phyloP scores from a whole-genome alignment of 2,797 vertebrate species.

The Lithobates sylvaticus region DNA sequence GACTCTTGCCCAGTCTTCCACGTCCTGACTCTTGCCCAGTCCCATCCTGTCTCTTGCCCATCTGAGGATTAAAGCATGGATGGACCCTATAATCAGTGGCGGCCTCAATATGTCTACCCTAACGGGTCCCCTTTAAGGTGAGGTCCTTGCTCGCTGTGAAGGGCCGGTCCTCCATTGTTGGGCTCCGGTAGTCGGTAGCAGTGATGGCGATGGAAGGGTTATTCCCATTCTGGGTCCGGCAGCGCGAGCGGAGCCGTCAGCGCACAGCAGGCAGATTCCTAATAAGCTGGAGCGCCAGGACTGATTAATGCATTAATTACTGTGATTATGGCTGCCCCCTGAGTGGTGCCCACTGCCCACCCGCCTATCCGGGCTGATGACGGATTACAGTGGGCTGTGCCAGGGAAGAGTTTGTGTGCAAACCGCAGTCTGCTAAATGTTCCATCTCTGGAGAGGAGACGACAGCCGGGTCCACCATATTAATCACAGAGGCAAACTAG shows the following conservation, averaged over 20 bases:
- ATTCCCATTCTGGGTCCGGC: not conserved
- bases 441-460: not conserved
- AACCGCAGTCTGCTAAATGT: not conserved
- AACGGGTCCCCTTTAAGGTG: too few species aligned
- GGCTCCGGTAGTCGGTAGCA: too few species aligned
- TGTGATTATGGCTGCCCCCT: conserved; percentile 31
- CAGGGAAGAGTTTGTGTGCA: not conserved
- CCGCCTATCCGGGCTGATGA: not conserved
- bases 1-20: too few species aligned
- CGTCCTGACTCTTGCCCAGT: too few species aligned
- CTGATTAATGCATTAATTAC: conserved; percentile 41
- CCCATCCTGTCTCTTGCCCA: too few species aligned
- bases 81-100: too few species aligned
- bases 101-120: too few species aligned
- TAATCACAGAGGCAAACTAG: too few species aligned
- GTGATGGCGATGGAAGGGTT: not conserved
- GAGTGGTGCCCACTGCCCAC: not conserved
- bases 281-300: not conserved
- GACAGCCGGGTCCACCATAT: too few species aligned
- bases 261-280: not conserved
- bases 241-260: not conserved
- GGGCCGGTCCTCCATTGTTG: too few species aligned
- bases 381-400: not conserved
- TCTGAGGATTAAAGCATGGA: too few species aligned
- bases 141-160: too few species aligned